phyloP scores from a whole-genome alignment of 2,888 invertebrate species.

The Mayetiola destructor region DNA sequence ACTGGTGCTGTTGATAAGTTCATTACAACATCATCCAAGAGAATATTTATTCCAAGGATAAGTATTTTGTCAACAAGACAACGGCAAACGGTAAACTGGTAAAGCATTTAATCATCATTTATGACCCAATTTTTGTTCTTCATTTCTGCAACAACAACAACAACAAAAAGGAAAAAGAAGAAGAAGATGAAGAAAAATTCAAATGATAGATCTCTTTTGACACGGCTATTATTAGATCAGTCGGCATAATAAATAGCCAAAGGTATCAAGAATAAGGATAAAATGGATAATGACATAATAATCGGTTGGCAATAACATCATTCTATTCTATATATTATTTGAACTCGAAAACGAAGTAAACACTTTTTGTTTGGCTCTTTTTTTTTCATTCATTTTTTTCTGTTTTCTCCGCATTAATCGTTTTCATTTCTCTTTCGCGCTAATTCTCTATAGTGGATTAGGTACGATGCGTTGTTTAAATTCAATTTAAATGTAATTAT shows the following conservation, averaged over 20 bases:
- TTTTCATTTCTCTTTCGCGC: too few species aligned
- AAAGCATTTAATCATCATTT: too few species aligned
- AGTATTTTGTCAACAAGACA: too few species aligned
- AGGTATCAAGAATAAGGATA: background rate
- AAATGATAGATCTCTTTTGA: background rate
- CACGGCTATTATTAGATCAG: background rate
- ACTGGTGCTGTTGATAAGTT: too few species aligned
- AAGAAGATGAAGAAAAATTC: background rate
- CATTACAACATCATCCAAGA: too few species aligned
- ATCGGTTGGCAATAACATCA: slow-evolving; percentile 5
- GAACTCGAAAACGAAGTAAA: too few species aligned
- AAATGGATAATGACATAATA: slow-evolving; percentile 12
- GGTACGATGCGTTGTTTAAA: background rate
- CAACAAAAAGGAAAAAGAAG: background rate
- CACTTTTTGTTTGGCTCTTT: too few species aligned
- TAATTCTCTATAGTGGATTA: background rate
- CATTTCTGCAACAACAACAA: background rate
- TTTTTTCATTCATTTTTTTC: too few species aligned
- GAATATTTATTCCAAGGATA: too few species aligned
- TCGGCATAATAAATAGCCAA: background rate
- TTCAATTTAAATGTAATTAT: slow-evolving; percentile 10
- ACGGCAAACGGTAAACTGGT: too few species aligned
- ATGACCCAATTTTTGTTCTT: too few species aligned
- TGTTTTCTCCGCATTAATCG: too few species aligned
- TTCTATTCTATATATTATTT: background rate